These are phyloP conservation scores for Syritta pipiens DNA, from an alignment of 2,888 invertebrate genomes.

Conservation along the genomic window DNA sequence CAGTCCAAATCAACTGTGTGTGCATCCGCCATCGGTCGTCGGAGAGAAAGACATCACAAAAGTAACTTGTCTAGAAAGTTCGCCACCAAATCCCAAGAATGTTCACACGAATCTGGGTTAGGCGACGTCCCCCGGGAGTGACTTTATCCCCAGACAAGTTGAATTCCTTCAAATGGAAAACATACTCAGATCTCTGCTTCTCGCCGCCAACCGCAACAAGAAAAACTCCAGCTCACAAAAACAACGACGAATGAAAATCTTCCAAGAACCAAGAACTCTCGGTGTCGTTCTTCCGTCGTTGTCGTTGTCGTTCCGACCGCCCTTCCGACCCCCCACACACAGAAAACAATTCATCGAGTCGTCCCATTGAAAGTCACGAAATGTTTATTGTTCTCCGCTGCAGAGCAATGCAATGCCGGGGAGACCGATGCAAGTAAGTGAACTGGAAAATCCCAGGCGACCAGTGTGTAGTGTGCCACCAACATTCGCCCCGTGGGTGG, in stretches of 20 bases:
- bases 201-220: slow-evolving; percentile 52
- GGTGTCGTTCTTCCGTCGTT: not conserved
- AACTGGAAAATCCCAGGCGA: slow-evolving; percentile 46
- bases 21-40: not conserved
- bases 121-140: slow-evolving; percentile 49
- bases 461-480: slow-evolving; percentile 17
- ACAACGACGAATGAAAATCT: not conserved
- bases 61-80: slow-evolving; percentile 65
- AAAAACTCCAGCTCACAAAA: not conserved
- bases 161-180: slow-evolving; percentile 61
- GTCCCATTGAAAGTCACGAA: slow-evolving; percentile 59
- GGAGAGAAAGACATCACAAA: slow-evolving; percentile 37
- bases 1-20: slow-evolving; percentile 24
- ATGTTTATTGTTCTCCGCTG: slow-evolving; percentile 56
- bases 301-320: not conserved
- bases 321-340: slow-evolving; percentile 38
- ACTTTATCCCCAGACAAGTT: slow-evolving; percentile 48
- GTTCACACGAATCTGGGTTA: slow-evolving; percentile 65
- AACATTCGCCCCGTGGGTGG: slow-evolving; percentile 55
- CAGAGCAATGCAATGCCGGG: slow-evolving; percentile 7
- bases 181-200: too few relatives aligned
- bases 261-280: not conserved
- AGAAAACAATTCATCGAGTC: slow-evolving; percentile 48
- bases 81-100: slow-evolving; percentile 49
- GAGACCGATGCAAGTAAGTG: slow-evolving; percentile 46